phyloP scores from a whole-genome alignment of 1,140 invertebrate genomes.

The Scaptomyza hsui region DNA sequence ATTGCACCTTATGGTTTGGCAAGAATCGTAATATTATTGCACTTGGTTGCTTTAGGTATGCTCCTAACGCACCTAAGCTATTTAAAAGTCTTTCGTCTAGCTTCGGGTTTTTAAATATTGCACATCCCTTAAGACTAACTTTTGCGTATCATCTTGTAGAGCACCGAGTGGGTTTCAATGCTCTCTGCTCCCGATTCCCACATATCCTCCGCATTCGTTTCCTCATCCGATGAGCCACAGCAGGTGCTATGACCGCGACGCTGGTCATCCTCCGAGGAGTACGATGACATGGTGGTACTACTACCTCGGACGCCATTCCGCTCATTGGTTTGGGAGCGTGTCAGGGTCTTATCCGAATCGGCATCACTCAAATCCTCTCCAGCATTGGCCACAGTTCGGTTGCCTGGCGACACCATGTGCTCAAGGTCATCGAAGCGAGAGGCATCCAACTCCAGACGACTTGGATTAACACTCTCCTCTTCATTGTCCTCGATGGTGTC shows the following conservation, averaged over 20 bases:
- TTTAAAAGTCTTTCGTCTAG: conserved; percentile 54
- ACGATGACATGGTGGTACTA: conserved; percentile 53
- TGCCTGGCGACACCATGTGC: conserved; percentile 70
- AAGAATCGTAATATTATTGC: conserved; percentile 72
- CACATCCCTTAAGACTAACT: conserved; percentile 61
- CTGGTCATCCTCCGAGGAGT: conserved; percentile 70
- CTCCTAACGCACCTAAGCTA: conserved; percentile 11
- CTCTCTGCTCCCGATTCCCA: conserved; percentile 94
- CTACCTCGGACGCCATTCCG: conserved; percentile 51
- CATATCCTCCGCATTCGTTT: conserved; percentile 89
- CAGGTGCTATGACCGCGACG: conserved; percentile 66
- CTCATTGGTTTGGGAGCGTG: conserved; percentile 58
- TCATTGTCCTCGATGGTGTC: conserved; percentile 83
- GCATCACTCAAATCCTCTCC: conserved; percentile 65
- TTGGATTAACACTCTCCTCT: conserved; percentile 63
- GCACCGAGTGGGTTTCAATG: conserved; percentile 92
- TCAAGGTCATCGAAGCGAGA: conserved; percentile 77
- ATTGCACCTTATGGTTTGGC: conserved; percentile 81
- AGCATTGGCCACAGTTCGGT: conserved; percentile 19
- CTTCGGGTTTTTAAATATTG: conserved; percentile 50
- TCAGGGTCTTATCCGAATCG: conserved; percentile 77
- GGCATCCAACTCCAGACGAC: conserved; percentile 35
- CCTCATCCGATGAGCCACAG: conserved; percentile 86
- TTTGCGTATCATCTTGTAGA: conserved; percentile 88
- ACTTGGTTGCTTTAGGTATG: conserved; percentile 50